Evolutionary conservation across 2,797 vertebrate genomes (phyloP), one percentile per base, ranked within the genome.

Genomic region (Sebastes dallii): DNA sequence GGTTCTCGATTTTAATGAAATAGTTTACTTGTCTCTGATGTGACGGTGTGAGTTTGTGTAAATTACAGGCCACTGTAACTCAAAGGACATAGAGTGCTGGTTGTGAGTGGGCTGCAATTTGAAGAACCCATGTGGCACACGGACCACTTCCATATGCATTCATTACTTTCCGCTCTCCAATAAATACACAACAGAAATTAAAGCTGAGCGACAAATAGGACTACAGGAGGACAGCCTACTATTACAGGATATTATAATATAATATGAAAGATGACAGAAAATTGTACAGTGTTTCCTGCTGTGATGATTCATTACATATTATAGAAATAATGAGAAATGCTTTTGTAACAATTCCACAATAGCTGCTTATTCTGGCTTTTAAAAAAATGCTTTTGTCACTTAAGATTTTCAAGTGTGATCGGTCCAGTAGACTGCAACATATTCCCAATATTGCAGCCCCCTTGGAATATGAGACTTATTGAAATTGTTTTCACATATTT

Each of bases 21-120:
- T 75, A 27, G 69, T 82, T 86, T 72, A 32, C 72, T 80, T 74
- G 36, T 60, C 39, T 66, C 50, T 82, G 66, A 84, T 76, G 52
- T 76, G 32, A 60, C 78, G 56, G 64, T 50, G 59, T 34, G 58
- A 75, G n/a, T 74, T 64, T 80, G 58, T 75, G 80, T 61, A 80
- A 86, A 89, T 89, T 81, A 87, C 73, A 88, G 75, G 42, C 73
- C 67, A 27, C 42, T 10, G n/a, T 32, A 66, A 50, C 59, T 84
- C 75, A 84, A 55, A 82, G 50, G 11, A 29, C 46, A 50, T 2
- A 22, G 60, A 83, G 64, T 62, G 80, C 27, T 64, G 52, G 8
- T 64, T 56, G 46, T 72, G 72, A 80, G 74, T 59, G 65, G 82
- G 68, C 69, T 74, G 68, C 34, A 74, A 68, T 85, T 80, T 77